Base-by-base conservation (phyloP, 1,140 invertebrate genomes). In the Arion vulgaris region DNA sequence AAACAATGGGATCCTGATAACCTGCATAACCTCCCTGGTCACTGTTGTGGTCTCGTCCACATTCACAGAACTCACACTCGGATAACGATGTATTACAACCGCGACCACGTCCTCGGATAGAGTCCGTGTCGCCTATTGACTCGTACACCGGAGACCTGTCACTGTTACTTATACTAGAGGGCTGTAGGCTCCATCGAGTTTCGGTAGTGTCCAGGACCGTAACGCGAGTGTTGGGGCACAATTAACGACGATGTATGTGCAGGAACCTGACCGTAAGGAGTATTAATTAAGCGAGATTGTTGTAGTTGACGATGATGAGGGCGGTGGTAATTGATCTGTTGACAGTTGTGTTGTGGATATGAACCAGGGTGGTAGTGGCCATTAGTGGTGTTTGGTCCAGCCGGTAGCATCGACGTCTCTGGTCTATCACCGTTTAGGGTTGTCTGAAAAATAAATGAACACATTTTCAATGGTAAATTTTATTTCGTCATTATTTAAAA, bases 71-170 rank as follows among this genome's bases (percentile, higher is more conserved):
- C 51, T 81, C 80, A 62, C 80, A 81, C 71, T 81, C 80, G 15
- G 69, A 73, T 9, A 62, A 9, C 11, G 41, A 73, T 1, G 41
- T 32, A 23, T 74, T 28, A 17, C 68, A 28, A 51, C 78, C 83
- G 45, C 71, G 71, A 32, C 39, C 23, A 23, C 69, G 28, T 49
- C 80, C 82, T 38, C 73, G 1, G 34, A 73, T 62, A 53, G 68
- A 84, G 36, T 77, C 75, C 4, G 49, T 68, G 81, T 85, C 84
- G n/a, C 83, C 83, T 38, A 85, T 85, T 26, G 80, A 82, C 81
- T 85, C 84, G 77, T 85, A 85, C 19, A 82, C 81, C 51, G 81
- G 84, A 2, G 80, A 82, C n/a, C 81, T 36, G 72, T 85, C 81
- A 36, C 84, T 85, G 80, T 82, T 85, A 76, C 68, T 76, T 53